A percentile compares a stretch with the other conserved stretches of the same genome.
phyloP scores from a whole-genome alignment of 2,888 invertebrate genomes.

The Philereme vetulata region DNA sequence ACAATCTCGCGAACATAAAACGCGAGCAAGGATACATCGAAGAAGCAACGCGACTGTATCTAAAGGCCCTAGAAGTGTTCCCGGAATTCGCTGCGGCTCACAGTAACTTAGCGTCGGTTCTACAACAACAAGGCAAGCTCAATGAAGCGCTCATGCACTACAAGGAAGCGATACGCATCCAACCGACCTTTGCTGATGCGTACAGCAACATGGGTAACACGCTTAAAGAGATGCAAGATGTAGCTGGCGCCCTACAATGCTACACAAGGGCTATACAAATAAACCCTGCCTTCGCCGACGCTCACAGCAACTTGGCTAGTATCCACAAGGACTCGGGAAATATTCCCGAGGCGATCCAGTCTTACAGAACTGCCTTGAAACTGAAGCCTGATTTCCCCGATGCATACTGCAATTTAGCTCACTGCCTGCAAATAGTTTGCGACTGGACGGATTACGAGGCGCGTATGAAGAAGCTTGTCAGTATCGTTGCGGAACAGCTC shows the following conservation, averaged over 20 bases:
- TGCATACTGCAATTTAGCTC: constrained; percentile 99
- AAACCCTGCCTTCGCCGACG: constrained; percentile 99
- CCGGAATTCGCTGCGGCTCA: constrained; percentile 99
- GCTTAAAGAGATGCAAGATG: constrained; percentile 99
- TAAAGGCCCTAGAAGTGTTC: constrained; percentile 96
- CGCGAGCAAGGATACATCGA: constrained; percentile 99
- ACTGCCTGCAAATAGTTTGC: constrained; percentile 99
- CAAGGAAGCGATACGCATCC: constrained; percentile 99
- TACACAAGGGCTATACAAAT: constrained; percentile 99
- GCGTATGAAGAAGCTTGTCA: constrained; percentile 97
- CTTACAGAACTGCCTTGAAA: constrained; percentile 98
- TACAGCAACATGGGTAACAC: constrained; percentile 99
- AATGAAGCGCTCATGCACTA: constrained; percentile 99
- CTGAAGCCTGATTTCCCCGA: constrained; percentile 99
- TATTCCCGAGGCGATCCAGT: constrained; percentile 99
- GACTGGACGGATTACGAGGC: constrained; percentile 99
- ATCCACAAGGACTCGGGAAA: constrained; percentile 99
- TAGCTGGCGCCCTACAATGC: constrained; percentile 97
- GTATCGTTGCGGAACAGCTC: constrained; percentile 98
- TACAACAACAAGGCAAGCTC: constrained; percentile 98
- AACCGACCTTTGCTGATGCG: constrained; percentile 99
- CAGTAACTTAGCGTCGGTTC: constrained; percentile 98
- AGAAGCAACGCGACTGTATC: constrained; percentile 97
- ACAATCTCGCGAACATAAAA: constrained; percentile 99
- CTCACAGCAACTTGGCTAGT: constrained; percentile 99